Evolutionary conservation across 2,888 invertebrate species (phyloP).

Genomic region (Polymixis flavicincta): DNA sequence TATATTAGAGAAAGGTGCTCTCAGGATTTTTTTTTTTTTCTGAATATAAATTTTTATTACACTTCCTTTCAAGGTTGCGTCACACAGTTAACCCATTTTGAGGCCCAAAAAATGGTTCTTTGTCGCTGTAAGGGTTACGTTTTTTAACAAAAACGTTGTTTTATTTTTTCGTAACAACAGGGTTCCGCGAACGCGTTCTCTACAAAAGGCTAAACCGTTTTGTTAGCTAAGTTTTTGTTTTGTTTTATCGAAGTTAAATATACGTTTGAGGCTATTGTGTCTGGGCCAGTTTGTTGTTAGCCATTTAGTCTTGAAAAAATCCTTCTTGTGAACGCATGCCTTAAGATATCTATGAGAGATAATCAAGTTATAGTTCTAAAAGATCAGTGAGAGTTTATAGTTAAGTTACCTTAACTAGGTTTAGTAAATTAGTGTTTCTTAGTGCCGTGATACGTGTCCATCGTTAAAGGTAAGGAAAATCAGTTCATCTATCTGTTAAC

Average conservation of each 20-base stretch:
- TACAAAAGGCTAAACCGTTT: slow-evolving; percentile 85
- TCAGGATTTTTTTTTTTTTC: slow-evolving; percentile 53
- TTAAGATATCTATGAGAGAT: slow-evolving; percentile 68
- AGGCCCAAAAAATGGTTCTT: slow-evolving; percentile 77
- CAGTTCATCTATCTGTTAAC: background rate
- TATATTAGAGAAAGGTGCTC: slow-evolving; percentile 67
- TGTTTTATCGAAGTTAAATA: slow-evolving; percentile 89
- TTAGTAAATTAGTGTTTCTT: slow-evolving; percentile 46
- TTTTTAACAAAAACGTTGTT: slow-evolving; percentile 78
- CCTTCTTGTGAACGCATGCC: slow-evolving; percentile 84
- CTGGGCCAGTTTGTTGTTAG: slow-evolving; percentile 79
- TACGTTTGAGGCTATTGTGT: slow-evolving; percentile 89
- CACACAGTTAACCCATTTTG: slow-evolving; percentile 82
- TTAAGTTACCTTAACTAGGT: slow-evolving; percentile 14
- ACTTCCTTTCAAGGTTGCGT: slow-evolving; percentile 68
- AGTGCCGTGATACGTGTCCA: slow-evolving; percentile 33
- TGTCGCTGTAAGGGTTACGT: slow-evolving; percentile 86
- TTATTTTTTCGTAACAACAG: slow-evolving; percentile 73
- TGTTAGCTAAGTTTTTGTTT: slow-evolving; percentile 85
- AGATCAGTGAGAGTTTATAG: slow-evolving; percentile 41
- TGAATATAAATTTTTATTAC: slow-evolving; percentile 59
- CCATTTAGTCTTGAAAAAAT: slow-evolving; percentile 89
- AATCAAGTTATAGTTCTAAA: slow-evolving; percentile 42
- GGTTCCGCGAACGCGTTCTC: slow-evolving; percentile 87
- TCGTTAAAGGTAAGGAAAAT: slow-evolving; percentile 43